These are phyloP conservation scores for Drosophila mettleri DNA, from an alignment of 2,888 invertebrate genomes.

Conservation along the genomic window DNA sequence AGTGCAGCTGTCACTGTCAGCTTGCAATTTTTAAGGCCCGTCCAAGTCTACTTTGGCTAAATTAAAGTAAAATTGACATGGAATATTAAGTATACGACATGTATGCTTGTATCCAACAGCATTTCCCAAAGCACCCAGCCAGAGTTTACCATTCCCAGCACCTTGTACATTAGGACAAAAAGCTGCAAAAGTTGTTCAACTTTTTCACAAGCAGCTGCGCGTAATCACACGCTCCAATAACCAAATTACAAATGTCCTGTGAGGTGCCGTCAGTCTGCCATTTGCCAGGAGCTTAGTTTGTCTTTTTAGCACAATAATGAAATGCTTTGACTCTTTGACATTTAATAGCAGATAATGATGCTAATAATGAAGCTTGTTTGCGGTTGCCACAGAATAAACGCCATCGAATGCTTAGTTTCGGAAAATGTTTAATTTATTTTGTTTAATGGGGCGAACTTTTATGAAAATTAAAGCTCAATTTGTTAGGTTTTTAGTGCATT, in stretches of 20 bases:
- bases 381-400: conserved; percentile 7
- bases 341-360: conserved; percentile 40
- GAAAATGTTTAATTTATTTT: neutral
- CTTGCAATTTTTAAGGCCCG: neutral
- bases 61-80: conserved; percentile 20
- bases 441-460: neutral
- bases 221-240: conserved; percentile 56
- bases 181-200: conserved; percentile 17
- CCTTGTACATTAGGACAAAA: neutral
- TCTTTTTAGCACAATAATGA: conserved; percentile 22
- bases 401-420: neutral
- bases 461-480: neutral
- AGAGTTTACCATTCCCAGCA: neutral
- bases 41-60: conserved; percentile 1
- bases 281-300: conserved; percentile 15
- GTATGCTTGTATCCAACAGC: neutral
- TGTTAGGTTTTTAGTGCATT: no score
- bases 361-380: conserved; percentile 14
- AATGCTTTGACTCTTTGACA: conserved; percentile 53
- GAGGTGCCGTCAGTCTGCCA: conserved; percentile 2
- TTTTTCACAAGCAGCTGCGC: conserved; percentile 43
- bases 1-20: conserved; percentile 17
- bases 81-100: conserved; percentile 35
- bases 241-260: conserved; percentile 55
- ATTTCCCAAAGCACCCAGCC: neutral